These are phyloP conservation scores for Alces alces DNA, from an alignment of 2,113 vertebrate genomes.

Conservation along the genomic window DNA sequence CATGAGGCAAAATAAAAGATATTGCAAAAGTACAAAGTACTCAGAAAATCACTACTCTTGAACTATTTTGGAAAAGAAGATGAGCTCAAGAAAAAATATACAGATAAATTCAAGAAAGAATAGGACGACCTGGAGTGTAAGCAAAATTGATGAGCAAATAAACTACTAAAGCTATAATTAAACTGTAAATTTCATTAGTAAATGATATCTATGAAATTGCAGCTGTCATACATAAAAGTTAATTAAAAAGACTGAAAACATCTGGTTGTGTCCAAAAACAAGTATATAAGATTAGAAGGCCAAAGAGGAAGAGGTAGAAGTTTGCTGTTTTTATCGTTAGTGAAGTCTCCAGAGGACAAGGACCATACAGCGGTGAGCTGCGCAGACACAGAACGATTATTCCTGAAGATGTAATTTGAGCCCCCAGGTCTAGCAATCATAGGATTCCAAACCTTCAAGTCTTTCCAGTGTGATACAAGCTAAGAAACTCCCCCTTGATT, in stretches of 20 bases:
- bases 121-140: no score
- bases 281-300: not conserved
- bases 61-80: not conserved
- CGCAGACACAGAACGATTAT: not conserved
- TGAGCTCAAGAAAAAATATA: not conserved
- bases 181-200: not conserved
- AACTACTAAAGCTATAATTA: not conserved
- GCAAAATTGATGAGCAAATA: not conserved
- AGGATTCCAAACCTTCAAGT: not conserved
- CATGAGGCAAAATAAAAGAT: not conserved
- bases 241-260: not conserved
- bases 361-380: rapidly evolving
- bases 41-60: not conserved
- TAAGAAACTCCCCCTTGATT: not conserved
- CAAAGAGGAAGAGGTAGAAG: not conserved
- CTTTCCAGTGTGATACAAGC: not conserved
- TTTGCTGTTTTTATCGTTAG: not conserved
- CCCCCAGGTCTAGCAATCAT: not conserved
- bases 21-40: not conserved
- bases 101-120: not conserved
- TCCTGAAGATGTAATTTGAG: not conserved
- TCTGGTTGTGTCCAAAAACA: not conserved
- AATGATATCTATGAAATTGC: not conserved
- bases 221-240: not conserved
- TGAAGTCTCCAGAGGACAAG: not conserved